A percentile compares a stretch with the other conserved stretches of the same genome.
phyloP scores from a whole-genome alignment of 2,113 vertebrate species.

The Lepus europaeus region DNA sequence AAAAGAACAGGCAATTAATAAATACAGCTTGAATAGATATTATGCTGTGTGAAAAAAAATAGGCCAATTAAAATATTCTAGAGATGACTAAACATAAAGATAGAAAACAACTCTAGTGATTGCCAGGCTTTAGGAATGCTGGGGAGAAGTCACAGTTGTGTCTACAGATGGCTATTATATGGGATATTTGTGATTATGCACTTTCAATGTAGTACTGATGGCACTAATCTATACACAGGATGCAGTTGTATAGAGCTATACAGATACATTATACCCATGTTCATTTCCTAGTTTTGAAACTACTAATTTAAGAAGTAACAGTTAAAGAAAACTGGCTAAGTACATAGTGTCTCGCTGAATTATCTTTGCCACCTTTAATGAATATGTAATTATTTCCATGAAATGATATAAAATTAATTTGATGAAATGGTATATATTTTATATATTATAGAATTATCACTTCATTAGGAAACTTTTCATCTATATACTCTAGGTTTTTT shows the following conservation, averaged over 20 bases:
- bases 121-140: not conserved
- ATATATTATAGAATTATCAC: not conserved
- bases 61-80: not conserved
- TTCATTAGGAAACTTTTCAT: not conserved
- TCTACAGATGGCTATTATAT: not conserved
- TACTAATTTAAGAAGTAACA: not conserved
- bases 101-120: not conserved
- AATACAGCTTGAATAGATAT: not conserved
- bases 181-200: not conserved
- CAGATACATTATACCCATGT: not conserved
- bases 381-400: not conserved
- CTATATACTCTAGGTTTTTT: not conserved
- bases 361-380: not conserved
- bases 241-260: not conserved
- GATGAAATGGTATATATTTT: not conserved
- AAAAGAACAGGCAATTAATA: not conserved
- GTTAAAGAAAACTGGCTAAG: not conserved
- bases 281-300: constrained; percentile 25
- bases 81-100: not conserved
- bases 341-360: not conserved
- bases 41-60: not conserved
- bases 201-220: not conserved
- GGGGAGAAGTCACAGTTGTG: not conserved
- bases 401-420: not conserved
- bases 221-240: not conserved